These are phyloP conservation scores for Maccullochella peelii DNA, from an alignment of 2,113 vertebrate species.

Conservation along the genomic window DNA sequence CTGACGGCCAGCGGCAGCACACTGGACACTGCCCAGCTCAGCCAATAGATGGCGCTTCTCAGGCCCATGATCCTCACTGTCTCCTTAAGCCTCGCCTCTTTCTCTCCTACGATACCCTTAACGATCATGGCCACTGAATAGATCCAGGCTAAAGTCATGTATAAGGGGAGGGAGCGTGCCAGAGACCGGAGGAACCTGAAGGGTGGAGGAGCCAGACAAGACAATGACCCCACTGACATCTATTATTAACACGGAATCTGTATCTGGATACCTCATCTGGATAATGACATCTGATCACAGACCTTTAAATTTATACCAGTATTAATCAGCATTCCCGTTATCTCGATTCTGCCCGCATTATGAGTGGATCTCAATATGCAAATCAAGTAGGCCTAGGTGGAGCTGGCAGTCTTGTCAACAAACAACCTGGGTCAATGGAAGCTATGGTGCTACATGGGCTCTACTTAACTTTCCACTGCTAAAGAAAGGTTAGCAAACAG, in stretches of 20 bases:
- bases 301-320: neutral
- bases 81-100: constrained; percentile 95
- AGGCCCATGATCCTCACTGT: constrained; percentile 96
- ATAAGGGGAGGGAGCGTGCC: constrained; percentile 91
- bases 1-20: constrained; percentile 90
- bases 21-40: constrained; percentile 95
- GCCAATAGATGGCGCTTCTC: constrained; percentile 90
- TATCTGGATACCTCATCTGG: neutral
- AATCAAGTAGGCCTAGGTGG: neutral
- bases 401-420: neutral
- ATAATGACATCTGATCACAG: neutral
- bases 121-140: constrained; percentile 95
- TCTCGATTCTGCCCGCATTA: neutral
- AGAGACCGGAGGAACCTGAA: constrained; percentile 92
- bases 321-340: neutral
- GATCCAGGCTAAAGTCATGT: constrained; percentile 97
- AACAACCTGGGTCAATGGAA: neutral
- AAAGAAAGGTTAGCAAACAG: neutral
- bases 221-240: constrained; percentile 18
- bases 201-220: constrained; percentile 31
- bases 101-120: constrained; percentile 94
- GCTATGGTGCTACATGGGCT: neutral
- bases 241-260: neutral
- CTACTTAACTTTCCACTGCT: neutral
- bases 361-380: too few relatives aligned